Base-by-base conservation (phyloP, 1,140 invertebrate genomes). In the Tetramorium simillimum region DNA sequence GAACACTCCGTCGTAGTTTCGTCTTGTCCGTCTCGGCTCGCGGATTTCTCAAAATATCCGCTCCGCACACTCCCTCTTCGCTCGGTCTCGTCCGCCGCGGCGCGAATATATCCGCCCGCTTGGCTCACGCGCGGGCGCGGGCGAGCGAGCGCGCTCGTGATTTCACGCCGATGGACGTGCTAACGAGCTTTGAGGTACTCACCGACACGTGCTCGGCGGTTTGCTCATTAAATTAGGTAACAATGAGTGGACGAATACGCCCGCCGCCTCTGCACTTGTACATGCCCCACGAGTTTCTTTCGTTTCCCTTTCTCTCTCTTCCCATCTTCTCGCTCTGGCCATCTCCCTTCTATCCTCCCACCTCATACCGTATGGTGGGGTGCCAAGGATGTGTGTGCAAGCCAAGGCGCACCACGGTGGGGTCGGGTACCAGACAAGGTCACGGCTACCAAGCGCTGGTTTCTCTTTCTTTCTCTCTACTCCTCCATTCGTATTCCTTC, bases 341-440 rank as follows among this genome's bases (percentile, higher is more conserved):
- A 53, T 51, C 73, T 77, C 53, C 69, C 78, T 67, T 18, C 56
- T 33, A 28, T 62, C 70, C 46, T 69, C 60, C 69, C 49, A 67
- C 58, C 60, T 69, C 21, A 28, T 40, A 63, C 16, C 46, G 51
- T 60, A 69, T 80, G 72, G 75, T 85, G 82, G 69, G 70, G 58
- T 85, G 43, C 60, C 85, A 91, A 91, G 89, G 89, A 91, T 91
- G 76, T 86, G 81, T 90, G 87, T 89, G 85, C 86, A 89, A 90
- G 77, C 89, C 87, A 86, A 90, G 90, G 88, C 86, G 90, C 85
- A 85, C 87, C 37, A 77, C 67, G 49, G 91, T 88, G 86, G 91
- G 88, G 88, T 92, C 92, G 88, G 86, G 91, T 91, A 87, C 89
- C 92, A 93, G 93, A 93, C 93, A 94, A 94, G 93, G 93, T 94